Percentiles rank a stretch among this genome's conserved stretches.
These are phyloP conservation scores for Entomyzon cyanotis DNA, from an alignment of 2,113 vertebrate species.

Conservation along the genomic window DNA sequence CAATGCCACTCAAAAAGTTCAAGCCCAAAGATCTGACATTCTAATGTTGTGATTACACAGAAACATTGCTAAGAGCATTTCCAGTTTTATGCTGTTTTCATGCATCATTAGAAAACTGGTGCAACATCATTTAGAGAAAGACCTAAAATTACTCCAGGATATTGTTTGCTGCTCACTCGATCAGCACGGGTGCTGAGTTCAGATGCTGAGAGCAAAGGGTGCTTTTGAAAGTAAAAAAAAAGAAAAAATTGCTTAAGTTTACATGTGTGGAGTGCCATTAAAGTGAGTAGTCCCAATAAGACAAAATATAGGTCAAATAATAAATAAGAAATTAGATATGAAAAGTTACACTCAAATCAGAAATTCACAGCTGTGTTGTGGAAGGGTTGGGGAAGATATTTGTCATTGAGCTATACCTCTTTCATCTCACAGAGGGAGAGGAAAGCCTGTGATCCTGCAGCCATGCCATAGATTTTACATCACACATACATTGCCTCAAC, in stretches of 20 bases:
- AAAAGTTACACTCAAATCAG: background rate
- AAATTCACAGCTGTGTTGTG: background rate
- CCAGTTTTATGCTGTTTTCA: background rate
- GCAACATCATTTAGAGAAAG: background rate
- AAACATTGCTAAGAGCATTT: background rate
- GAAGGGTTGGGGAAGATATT: background rate
- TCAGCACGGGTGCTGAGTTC: background rate
- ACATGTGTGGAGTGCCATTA: background rate
- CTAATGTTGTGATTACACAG: background rate
- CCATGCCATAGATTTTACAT: background rate
- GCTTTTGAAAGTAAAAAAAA: background rate
- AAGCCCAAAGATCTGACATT: background rate
- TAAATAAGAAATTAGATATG: background rate
- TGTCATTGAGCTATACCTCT: background rate
- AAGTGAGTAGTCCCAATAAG: background rate
- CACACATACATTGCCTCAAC: background rate
- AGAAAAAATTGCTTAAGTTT: background rate
- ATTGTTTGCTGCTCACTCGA: background rate
- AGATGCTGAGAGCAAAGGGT: background rate
- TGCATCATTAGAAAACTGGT: constrained; percentile 20
- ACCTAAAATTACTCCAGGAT: constrained; percentile 28
- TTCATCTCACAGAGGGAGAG: background rate
- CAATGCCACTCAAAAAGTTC: background rate
- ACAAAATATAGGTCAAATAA: background rate
- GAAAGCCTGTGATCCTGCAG: background rate